phyloP scores from a whole-genome alignment of 2,888 invertebrate species.

The Mycalesis mineus region DNA sequence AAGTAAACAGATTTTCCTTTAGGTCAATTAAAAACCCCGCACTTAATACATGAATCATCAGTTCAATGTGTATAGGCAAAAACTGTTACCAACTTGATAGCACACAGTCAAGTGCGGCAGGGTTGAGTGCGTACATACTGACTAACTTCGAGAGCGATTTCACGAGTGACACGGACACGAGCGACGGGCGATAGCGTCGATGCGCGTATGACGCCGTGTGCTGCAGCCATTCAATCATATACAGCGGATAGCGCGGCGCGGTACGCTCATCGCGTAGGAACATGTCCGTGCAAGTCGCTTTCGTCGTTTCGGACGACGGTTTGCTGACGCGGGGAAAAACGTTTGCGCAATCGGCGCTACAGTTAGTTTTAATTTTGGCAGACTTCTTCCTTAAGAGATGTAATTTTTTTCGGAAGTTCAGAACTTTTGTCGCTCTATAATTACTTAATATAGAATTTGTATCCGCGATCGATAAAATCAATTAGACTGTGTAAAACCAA shows the following conservation, averaged over 20 bases:
- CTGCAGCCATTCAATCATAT: not conserved
- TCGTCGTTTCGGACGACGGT: not conserved
- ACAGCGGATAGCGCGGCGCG: not conserved
- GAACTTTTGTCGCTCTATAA: too few species aligned
- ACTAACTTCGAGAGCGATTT: not conserved
- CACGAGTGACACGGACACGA: not conserved
- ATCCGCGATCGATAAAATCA: too few species aligned
- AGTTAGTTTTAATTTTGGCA: too few species aligned
- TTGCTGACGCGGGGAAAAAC: not conserved
- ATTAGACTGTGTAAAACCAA: too few species aligned
- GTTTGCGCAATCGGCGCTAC: not conserved
- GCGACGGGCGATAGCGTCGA: not conserved
- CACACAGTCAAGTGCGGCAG: not conserved
- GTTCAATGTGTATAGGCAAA: not conserved
- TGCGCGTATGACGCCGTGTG: not conserved
- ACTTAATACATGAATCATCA: not conserved
- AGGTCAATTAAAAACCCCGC: not conserved
- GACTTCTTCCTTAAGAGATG: too few species aligned
- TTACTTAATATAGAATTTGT: too few species aligned
- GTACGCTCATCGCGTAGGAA: not conserved
- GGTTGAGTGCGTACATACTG: not conserved
- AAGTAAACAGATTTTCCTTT: not conserved
- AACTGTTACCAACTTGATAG: not conserved
- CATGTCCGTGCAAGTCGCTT: not conserved
- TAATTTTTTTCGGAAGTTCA: too few species aligned